Percentiles rank a stretch among this genome's conserved stretches.
phyloP scores from a whole-genome alignment of 1,140 invertebrate genomes.

The Portunus trituberculatus region DNA sequence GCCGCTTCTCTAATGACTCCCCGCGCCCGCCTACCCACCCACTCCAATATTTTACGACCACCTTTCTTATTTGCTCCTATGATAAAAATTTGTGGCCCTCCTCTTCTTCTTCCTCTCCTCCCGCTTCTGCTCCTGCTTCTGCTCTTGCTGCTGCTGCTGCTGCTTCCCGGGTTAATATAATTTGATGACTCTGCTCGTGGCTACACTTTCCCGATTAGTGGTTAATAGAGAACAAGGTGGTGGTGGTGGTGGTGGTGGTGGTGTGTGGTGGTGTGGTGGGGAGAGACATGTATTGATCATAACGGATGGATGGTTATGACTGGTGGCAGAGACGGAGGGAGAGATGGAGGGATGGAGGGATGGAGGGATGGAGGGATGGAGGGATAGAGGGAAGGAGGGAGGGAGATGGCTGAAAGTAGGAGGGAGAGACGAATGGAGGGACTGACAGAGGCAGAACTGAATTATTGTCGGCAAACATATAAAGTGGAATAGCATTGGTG shows the following conservation, averaged over 20 bases:
- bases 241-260: background rate
- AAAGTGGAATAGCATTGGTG: background rate
- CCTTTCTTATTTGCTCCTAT: too few relatives aligned
- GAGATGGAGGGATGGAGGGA: background rate
- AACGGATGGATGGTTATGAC: slow-evolving; percentile 11
- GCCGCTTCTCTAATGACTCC: background rate
- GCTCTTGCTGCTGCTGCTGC: too few relatives aligned
- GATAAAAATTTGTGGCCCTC: too few relatives aligned
- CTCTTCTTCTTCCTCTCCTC: too few relatives aligned
- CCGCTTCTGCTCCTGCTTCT: too few relatives aligned
- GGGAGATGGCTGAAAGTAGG: background rate
- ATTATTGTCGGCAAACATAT: background rate
- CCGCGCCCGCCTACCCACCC: background rate
- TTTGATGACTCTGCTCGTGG: too few relatives aligned
- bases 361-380: background rate
- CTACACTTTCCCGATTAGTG: too few relatives aligned
- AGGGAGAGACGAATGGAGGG: slow-evolving; percentile 22
- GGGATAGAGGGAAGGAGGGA: background rate
- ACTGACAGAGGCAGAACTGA: background rate
- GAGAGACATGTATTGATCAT: slow-evolving; percentile 11
- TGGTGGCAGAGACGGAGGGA: background rate
- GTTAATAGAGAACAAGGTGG: background rate
- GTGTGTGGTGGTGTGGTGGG: background rate
- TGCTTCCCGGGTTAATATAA: too few relatives aligned
- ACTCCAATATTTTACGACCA: background rate